Conservation (phyloP, 2,113 vertebrate species). For the Trochalopteron elliotii region DNA sequence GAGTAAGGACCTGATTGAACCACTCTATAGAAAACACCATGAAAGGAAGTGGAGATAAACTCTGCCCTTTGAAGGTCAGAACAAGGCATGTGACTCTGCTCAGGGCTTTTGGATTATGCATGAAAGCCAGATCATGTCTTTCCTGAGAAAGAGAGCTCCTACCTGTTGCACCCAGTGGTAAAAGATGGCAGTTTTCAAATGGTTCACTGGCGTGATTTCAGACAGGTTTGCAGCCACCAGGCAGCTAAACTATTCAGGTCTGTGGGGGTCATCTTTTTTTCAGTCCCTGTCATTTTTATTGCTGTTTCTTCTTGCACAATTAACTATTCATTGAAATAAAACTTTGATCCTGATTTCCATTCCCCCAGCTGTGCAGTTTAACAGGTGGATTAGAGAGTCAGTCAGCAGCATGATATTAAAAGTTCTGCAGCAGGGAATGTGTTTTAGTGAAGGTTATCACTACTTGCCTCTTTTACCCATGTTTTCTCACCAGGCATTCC, state of each 20-base stretch:
- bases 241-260: not conserved
- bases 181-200: not conserved
- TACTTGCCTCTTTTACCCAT: not conserved
- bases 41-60: not conserved
- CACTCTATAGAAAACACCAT: not conserved
- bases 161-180: not conserved
- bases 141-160: not conserved
- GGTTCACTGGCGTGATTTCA: not conserved
- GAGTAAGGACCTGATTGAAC: conserved; percentile 1
- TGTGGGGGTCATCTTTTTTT: not conserved
- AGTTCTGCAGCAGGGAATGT: not conserved
- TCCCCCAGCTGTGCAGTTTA: not conserved
- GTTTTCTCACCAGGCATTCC: not conserved
- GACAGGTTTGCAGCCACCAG: not conserved
- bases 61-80: conserved; percentile 9
- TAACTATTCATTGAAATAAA: conserved; percentile 13
- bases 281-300: not conserved
- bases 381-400: not conserved
- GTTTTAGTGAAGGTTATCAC: not conserved
- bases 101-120: not conserved
- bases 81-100: not conserved
- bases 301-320: conserved; percentile 6
- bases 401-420: not conserved
- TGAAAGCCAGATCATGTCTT: not conserved
- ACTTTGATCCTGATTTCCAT: not conserved